Base-by-base conservation (phyloP, 2,888 invertebrate species). In the Osedax frankpressi region DNA sequence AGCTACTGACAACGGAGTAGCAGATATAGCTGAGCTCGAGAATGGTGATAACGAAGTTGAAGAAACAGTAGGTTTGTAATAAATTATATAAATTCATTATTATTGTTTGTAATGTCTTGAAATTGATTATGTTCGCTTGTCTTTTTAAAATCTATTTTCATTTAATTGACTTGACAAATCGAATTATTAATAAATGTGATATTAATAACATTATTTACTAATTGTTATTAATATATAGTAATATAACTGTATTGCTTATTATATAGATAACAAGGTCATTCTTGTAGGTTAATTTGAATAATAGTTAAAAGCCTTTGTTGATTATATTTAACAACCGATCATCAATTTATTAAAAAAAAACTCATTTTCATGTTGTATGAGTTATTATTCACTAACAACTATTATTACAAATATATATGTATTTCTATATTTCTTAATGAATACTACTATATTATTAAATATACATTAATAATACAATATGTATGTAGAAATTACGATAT, bases 41-140 rank as follows among this genome's bases (percentile, higher is more conserved):
- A 28, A 70, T 25, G 70, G 28, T 25, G 70, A 70, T 26, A 70
- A 70, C 28, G 70, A 70, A 11, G 70, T 11, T 28, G 70, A 70
- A 70, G 70, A 26, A 28, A 28, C 14, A 25, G 70, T 19, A 26
- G 28, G 24, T 65, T 26, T 26, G 26, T 24, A 25, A 65, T 11
- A 65, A 44, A 44, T 44, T 44, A 44, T 44, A 6, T 44, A 44
- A 44, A 44, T 11, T 44, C 44, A 44, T 44, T 44, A 44, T 44
- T 44, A 44, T 44, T 44, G 44, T 44, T 44, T 44, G 44, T 11
- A 26, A 26, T 26, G 24, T 65, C 26, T 65, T 44, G 44, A 44
- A 44, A 44, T 44, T 44, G 44, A 44, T 44, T 44, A 44, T 44
- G 44, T 19, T 44, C 19, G 44, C 11, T 19, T 44, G 44, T 44